A percentile compares a stretch with the other conserved stretches of the same genome.
phyloP scores from a whole-genome alignment of 37 sponge, comb jelly and placozoan genomes.

The Ianthella basta region DNA sequence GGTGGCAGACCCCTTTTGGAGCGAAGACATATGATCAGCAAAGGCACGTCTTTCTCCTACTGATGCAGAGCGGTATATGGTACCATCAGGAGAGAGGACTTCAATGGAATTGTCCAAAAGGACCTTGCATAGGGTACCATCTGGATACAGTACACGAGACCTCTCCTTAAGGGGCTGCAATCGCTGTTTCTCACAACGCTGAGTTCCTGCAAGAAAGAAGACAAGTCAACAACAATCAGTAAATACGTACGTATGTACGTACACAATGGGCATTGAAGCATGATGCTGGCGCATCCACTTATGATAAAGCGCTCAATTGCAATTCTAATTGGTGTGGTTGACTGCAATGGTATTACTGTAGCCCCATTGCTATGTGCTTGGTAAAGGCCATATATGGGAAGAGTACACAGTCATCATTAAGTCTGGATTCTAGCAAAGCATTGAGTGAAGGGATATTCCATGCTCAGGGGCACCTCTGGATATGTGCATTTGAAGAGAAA shows the following conservation, averaged over 20 bases:
- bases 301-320: too few relatives aligned
- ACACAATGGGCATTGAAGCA: too few relatives aligned
- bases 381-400: too few relatives aligned
- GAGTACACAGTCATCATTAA: too few relatives aligned
- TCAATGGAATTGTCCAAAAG: constrained; percentile 27
- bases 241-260: neutral
- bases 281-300: too few relatives aligned
- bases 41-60: neutral
- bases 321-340: too few relatives aligned
- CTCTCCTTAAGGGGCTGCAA: constrained; percentile 16
- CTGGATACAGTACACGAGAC: constrained; percentile 41
- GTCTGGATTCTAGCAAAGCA: too few relatives aligned
- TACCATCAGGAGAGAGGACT: constrained; percentile 59
- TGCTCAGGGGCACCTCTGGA: too few relatives aligned
- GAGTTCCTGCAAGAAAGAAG: neutral
- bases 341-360: too few relatives aligned
- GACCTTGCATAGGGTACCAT: constrained; percentile 51
- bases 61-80: constrained; percentile 47
- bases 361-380: too few relatives aligned
- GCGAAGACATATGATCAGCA: neutral
- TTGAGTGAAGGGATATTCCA: too few relatives aligned
- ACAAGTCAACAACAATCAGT: neutral
- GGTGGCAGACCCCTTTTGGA: neutral
- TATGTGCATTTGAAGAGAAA: too few relatives aligned
- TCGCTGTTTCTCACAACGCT: constrained; percentile 24